A percentile compares a stretch with the other conserved stretches of the same genome.
phyloP scores from a whole-genome alignment of 2,797 vertebrate species.

The Acropternis orthonyx region DNA sequence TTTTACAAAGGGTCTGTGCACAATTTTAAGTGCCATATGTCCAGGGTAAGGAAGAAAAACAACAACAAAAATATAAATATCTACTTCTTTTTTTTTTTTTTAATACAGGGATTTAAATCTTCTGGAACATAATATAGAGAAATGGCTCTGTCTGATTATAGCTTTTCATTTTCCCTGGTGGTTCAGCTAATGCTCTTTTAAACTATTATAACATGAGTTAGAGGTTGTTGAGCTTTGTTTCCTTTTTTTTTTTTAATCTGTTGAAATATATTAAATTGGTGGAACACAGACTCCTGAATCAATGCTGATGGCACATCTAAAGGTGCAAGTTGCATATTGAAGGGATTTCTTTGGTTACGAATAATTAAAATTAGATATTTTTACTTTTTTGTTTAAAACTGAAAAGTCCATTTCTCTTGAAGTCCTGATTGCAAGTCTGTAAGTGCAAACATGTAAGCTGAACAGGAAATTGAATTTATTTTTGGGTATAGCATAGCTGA shows the following conservation, averaged over 20 bases:
- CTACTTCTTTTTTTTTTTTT: background rate
- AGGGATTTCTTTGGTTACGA: slow-evolving; percentile 5
- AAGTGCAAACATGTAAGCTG: background rate
- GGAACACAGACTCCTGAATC: background rate
- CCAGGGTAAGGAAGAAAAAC: slow-evolving; percentile 32
- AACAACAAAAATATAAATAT: slow-evolving; percentile 33
- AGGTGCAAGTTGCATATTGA: background rate
- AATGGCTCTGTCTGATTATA: background rate
- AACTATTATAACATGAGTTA: background rate
- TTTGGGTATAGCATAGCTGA: background rate
- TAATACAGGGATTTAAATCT: background rate
- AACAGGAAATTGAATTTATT: slow-evolving; percentile 18
- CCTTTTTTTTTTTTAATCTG: background rate
- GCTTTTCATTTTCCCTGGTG: slow-evolving; percentile 15
- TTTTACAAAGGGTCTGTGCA: slow-evolving; percentile 56
- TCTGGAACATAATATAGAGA: background rate
- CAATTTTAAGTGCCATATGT: slow-evolving; percentile 60
- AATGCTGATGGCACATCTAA: background rate
- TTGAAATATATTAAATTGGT: background rate
- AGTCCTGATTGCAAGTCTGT: background rate
- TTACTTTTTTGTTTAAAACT: background rate
- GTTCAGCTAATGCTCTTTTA: slow-evolving; percentile 9
- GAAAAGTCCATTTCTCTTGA: background rate
- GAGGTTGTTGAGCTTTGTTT: background rate
- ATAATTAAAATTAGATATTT: background rate